phyloP scores from a whole-genome alignment of 2,797 vertebrate species.

The Pipistrellus kuhlii region DNA sequence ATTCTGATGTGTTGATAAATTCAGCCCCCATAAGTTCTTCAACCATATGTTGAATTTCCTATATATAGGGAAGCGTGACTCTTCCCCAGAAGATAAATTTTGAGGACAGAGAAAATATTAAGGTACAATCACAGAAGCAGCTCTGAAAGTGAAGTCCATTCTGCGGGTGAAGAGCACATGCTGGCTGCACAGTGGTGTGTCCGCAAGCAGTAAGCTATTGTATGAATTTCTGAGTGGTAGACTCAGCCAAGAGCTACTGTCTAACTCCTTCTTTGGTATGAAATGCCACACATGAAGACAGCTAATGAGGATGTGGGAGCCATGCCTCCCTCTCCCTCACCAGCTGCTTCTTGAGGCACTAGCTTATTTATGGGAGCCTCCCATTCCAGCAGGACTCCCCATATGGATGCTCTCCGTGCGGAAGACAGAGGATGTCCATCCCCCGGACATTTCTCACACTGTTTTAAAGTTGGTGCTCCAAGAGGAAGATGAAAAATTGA shows the following conservation, averaged over 20 bases:
- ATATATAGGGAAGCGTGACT: not conserved
- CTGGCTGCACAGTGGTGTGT: not conserved
- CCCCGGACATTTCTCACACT: not conserved
- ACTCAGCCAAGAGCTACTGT: not conserved
- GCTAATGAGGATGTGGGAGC: not conserved
- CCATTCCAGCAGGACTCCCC: not conserved
- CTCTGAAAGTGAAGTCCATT: not conserved
- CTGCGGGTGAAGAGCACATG: not conserved
- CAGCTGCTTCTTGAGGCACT: not conserved
- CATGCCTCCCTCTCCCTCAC: not conserved
- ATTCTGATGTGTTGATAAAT: not conserved
- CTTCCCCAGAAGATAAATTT: not conserved
- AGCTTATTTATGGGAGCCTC: not conserved
- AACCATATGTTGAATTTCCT: not conserved
- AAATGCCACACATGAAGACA: conserved; percentile 30
- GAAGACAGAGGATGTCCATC: conserved; percentile 6
- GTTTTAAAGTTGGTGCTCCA: conserved; percentile 37
- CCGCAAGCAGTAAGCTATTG: not conserved
- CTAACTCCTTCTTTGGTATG: not conserved
- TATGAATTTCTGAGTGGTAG: not conserved
- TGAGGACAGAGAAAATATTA: conserved; percentile 21
- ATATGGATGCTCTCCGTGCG: not conserved
- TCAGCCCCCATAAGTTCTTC: not conserved
- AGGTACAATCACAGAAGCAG: not conserved
- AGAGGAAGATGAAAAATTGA: conserved; percentile 26